phyloP scores from a whole-genome alignment of 2,888 invertebrate species.

The Caenorhabditis doughertyi region DNA sequence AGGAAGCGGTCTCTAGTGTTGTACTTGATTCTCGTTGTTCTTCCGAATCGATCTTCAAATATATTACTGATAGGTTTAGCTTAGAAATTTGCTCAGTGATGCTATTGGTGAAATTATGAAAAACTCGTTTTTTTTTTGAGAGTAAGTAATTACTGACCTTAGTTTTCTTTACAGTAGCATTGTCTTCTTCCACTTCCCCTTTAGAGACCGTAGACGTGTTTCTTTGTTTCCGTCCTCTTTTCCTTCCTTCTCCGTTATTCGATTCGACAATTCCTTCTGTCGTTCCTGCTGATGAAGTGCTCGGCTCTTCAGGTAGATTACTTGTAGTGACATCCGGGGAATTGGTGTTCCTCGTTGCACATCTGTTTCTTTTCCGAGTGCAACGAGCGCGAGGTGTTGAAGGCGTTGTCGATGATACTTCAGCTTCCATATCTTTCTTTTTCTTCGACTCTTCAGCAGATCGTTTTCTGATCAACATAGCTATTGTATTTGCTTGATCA shows the following conservation, averaged over 20 bases:
- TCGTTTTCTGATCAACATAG: conserved; percentile 56
- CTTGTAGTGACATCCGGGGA: conserved; percentile 56
- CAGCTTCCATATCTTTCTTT: conserved; percentile 45
- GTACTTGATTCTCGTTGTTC: neutral
- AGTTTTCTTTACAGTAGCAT: neutral
- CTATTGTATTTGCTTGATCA: conserved; percentile 53
- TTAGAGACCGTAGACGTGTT: neutral
- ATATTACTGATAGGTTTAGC: no score
- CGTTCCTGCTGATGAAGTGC: conserved; percentile 16
- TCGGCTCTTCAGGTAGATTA: conserved; percentile 36
- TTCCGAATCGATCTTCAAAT: no score
- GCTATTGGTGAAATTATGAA: no score
- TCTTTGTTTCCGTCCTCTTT: conserved; percentile 26
- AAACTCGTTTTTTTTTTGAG: no score
- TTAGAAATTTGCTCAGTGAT: no score
- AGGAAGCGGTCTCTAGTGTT: neutral
- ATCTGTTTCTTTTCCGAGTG: conserved; percentile 17
- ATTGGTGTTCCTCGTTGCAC: conserved; percentile 21
- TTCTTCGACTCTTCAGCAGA: conserved; percentile 19
- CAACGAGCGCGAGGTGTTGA: conserved; percentile 31
- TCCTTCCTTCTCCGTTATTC: conserved; percentile 18
- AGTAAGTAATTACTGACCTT: conserved; percentile 8
- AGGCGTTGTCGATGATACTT: conserved; percentile 50
- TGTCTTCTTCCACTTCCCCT: neutral
- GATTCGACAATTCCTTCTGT: conserved; percentile 3